phyloP scores from a whole-genome alignment of 2,113 vertebrate genomes.

The Lethenteron reissneri region DNA sequence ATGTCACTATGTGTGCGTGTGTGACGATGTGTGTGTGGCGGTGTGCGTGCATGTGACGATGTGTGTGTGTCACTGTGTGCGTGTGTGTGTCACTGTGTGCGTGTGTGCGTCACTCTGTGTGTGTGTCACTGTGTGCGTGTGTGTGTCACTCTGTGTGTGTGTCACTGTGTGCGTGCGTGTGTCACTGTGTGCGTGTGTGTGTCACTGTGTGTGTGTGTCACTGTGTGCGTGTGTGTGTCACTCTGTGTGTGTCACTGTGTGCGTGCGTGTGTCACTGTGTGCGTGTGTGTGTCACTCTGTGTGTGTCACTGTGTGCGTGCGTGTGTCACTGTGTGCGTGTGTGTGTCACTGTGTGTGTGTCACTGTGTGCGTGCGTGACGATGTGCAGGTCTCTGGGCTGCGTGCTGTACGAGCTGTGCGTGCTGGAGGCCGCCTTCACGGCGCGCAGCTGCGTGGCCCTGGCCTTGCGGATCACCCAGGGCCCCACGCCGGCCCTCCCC shows the following conservation, averaged over 20 bases:
- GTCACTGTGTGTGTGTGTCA: slow-evolving; percentile 9
- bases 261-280: slow-evolving; percentile 11
- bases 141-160: slow-evolving; percentile 11
- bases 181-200: neutral
- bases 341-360: neutral
- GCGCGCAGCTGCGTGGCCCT: slow-evolving; percentile 45
- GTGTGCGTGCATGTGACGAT: slow-evolving; percentile 11
- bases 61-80: slow-evolving; percentile 9
- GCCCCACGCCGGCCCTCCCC: slow-evolving; percentile 36
- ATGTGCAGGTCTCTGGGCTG: slow-evolving; percentile 43
- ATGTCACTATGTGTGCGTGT: neutral
- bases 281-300: slow-evolving; percentile 10
- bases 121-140: neutral
- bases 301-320: slow-evolving; percentile 10
- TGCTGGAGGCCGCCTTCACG: slow-evolving; percentile 41
- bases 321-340: slow-evolving; percentile 9
- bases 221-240: slow-evolving; percentile 6
- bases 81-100: neutral
- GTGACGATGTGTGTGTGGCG: slow-evolving; percentile 12
- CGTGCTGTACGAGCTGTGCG: slow-evolving; percentile 55
- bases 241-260: slow-evolving; percentile 11
- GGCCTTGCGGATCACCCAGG: slow-evolving; percentile 45
- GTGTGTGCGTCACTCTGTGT: slow-evolving; percentile 7
- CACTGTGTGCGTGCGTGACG: neutral
- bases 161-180: slow-evolving; percentile 7